These are phyloP conservation scores for Cataglyphis hispanica DNA, from an alignment of 1,140 invertebrate species.

Conservation along the genomic window DNA sequence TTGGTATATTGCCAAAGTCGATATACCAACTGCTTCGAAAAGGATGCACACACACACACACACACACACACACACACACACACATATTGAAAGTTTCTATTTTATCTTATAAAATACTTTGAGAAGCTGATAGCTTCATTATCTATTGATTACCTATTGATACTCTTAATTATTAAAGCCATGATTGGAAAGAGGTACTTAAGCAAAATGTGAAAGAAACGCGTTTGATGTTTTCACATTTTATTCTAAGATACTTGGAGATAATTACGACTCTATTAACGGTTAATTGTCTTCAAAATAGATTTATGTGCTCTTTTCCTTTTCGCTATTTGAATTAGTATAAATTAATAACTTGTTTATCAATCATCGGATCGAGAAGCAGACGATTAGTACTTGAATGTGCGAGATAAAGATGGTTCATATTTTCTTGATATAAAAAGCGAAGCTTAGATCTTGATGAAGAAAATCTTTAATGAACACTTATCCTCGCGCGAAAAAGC, in stretches of 20 bases:
- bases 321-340: slow-evolving; percentile 1
- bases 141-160: not conserved
- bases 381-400: not conserved
- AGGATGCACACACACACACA: too few relatives aligned
- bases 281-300: slow-evolving; percentile 40
- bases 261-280: slow-evolving; percentile 20
- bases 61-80: too few relatives aligned
- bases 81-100: not conserved
- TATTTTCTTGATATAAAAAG: not conserved
- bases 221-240: slow-evolving; percentile 15
- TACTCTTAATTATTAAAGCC: slow-evolving; percentile 1
- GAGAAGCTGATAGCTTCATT: slow-evolving; percentile 11
- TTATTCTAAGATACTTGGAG: not conserved
- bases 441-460: not conserved
- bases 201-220: not conserved
- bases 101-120: slow-evolving; percentile 2
- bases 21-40: too few relatives aligned
- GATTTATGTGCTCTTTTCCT: slow-evolving; percentile 23
- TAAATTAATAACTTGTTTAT: slow-evolving; percentile 47
- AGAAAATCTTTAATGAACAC: not conserved
- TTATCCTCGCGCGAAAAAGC: not conserved
- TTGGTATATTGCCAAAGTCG: not conserved
- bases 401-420: slow-evolving; percentile 6
- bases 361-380: slow-evolving; percentile 39
- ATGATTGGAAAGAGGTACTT: not conserved